Conservation (phyloP, 2,113 vertebrate genomes). For the Mus spicilegus region DNA sequence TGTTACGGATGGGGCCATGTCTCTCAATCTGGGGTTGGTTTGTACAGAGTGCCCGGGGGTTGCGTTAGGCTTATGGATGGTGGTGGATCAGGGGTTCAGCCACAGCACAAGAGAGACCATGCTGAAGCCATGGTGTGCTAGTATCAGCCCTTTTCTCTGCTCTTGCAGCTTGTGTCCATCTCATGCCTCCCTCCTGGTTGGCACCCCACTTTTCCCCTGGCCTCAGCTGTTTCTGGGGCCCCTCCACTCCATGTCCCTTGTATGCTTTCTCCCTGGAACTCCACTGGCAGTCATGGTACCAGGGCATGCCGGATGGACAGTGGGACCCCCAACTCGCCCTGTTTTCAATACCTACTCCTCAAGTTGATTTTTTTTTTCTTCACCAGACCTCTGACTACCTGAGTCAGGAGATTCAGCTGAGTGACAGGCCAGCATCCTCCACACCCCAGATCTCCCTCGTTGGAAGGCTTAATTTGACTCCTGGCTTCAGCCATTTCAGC, state of each 20-base stretch:
- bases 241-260: neutral
- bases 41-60: too few species aligned
- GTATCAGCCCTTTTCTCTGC: neutral
- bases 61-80: neutral
- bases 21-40: neutral
- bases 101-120: neutral
- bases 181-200: neutral
- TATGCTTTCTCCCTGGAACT: accelerated
- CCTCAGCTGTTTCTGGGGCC: neutral
- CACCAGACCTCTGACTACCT: neutral
- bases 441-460: neutral
- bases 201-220: neutral
- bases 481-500: neutral
- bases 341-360: neutral
- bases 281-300: too few species aligned
- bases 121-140: too few species aligned
- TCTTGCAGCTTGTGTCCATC: neutral
- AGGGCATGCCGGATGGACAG: neutral
- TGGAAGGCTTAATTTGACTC: neutral
- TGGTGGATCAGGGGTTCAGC: neutral
- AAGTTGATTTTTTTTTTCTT: neutral
- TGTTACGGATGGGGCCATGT: neutral
- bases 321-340: neutral
- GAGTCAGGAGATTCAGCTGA: too few species aligned
- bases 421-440: neutral